phyloP scores from a whole-genome alignment of 2,797 vertebrate species.

The Psittacula derbiana region DNA sequence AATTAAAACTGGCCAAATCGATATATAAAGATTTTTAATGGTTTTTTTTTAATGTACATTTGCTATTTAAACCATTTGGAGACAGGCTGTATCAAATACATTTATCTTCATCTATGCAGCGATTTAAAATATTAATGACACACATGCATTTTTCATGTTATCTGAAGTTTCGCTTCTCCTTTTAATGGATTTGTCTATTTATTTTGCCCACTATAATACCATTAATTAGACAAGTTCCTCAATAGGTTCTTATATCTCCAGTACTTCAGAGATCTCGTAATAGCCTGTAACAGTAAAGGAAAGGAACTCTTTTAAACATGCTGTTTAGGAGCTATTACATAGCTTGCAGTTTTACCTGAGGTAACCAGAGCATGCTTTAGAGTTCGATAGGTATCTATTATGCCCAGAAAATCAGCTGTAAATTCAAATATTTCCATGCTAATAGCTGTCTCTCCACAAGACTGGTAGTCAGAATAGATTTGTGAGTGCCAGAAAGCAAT shows the following conservation, averaged over 20 bases:
- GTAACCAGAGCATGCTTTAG: neutral
- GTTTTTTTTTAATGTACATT: neutral
- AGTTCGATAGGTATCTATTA: neutral
- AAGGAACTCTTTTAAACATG: neutral
- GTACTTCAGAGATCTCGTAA: neutral
- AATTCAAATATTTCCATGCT: neutral
- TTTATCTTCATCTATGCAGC: slow-evolving; percentile 6
- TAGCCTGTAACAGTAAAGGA: neutral
- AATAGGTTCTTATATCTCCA: neutral
- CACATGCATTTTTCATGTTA: slow-evolving; percentile 31
- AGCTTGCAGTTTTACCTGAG: neutral
- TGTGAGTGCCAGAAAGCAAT: neutral
- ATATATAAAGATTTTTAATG: neutral
- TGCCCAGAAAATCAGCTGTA: neutral
- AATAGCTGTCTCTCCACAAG: neutral
- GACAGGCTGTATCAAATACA: neutral
- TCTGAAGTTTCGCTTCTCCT: slow-evolving; percentile 11
- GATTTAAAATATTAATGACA: slow-evolving; percentile 39
- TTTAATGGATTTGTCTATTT: slow-evolving; percentile 16
- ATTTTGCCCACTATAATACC: neutral
- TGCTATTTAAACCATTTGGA: neutral
- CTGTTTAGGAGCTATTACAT: neutral
- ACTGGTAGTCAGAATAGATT: neutral
- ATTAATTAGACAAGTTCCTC: slow-evolving; percentile 1
- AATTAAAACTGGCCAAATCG: neutral